A percentile compares a stretch with the other conserved stretches of the same genome.
phyloP scores from a whole-genome alignment of 2,797 vertebrate genomes.

The Tapera naevia region DNA sequence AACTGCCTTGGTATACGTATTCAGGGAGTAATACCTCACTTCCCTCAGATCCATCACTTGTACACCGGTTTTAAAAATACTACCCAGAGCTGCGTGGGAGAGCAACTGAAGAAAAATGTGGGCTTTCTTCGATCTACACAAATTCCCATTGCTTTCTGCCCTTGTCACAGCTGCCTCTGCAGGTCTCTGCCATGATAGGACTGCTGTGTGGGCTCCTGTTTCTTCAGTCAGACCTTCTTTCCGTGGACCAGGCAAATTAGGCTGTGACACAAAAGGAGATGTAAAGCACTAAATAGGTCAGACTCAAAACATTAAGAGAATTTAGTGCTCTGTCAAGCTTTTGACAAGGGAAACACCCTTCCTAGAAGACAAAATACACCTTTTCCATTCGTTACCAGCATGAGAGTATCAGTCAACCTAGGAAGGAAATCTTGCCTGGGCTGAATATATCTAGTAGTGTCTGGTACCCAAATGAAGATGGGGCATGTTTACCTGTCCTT shows the following conservation, averaged over 20 bases:
- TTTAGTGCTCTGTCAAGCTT: neutral
- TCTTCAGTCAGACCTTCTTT: neutral
- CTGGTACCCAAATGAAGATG: neutral
- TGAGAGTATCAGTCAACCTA: neutral
- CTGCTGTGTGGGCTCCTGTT: neutral
- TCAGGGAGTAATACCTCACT: neutral
- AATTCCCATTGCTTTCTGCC: neutral
- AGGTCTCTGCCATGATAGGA: neutral
- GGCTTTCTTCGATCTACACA: neutral
- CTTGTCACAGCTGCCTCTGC: neutral
- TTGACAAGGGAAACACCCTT: neutral
- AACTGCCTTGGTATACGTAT: neutral
- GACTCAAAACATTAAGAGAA: neutral
- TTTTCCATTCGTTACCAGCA: neutral
- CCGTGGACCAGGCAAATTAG: neutral
- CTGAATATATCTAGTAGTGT: neutral
- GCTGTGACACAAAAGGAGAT: neutral
- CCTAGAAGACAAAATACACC: neutral
- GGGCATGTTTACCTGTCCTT: fast-evolving
- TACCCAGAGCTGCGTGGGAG: neutral
- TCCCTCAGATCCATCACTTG: neutral
- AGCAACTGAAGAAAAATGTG: fast-evolving
- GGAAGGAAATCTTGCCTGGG: neutral
- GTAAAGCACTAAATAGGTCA: neutral
- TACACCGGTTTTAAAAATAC: neutral